Percentiles rank a stretch among this genome's conserved stretches.
Conservation (phyloP, 2,888 invertebrate species). For the Liodrosophila aerea region DNA sequence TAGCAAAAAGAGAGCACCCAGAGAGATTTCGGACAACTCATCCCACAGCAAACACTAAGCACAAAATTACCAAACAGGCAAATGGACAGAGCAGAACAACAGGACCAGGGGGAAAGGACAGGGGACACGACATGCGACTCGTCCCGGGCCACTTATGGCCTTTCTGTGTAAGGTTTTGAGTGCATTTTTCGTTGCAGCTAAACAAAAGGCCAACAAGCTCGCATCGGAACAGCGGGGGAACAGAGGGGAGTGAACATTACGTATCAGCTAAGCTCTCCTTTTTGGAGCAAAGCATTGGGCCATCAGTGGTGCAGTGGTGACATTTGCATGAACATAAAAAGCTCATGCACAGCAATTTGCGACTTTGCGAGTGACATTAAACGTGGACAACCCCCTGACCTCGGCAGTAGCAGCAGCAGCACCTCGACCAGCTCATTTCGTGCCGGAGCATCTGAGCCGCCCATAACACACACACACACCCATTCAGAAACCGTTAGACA, state of each 20-base stretch:
- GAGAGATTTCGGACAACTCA: conserved; percentile 56
- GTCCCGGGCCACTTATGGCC: conserved; percentile 65
- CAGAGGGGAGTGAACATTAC: conserved; percentile 23
- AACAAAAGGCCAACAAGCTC: conserved; percentile 61
- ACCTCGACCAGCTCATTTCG: conserved; percentile 51
- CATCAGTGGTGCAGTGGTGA: conserved; percentile 67
- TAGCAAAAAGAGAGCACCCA: conserved; percentile 33
- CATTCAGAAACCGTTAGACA: background rate
- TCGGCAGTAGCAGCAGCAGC: conserved; percentile 15
- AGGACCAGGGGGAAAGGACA: conserved; percentile 6
- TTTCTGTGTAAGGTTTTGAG: conserved; percentile 76
- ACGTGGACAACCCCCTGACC: conserved; percentile 63
- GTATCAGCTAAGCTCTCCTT: too few species aligned
- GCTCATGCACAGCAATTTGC: conserved; percentile 80
- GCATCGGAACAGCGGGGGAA: too few species aligned
- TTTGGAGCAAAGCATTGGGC: too few species aligned
- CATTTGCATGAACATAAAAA: conserved; percentile 79
- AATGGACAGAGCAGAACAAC: conserved; percentile 51
- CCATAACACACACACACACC: conserved; percentile 16
- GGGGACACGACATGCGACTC: conserved; percentile 1
- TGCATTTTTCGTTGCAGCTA: conserved; percentile 73
- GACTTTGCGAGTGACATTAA: conserved; percentile 79
- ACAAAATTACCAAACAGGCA: conserved; percentile 71
- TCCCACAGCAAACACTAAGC: conserved; percentile 57
- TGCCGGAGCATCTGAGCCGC: conserved; percentile 41